Evolutionary conservation across 2,113 vertebrate genomes (phyloP), one percentile per base, ranked within the genome.

Genomic region (Mystacornis crossleyi): DNA sequence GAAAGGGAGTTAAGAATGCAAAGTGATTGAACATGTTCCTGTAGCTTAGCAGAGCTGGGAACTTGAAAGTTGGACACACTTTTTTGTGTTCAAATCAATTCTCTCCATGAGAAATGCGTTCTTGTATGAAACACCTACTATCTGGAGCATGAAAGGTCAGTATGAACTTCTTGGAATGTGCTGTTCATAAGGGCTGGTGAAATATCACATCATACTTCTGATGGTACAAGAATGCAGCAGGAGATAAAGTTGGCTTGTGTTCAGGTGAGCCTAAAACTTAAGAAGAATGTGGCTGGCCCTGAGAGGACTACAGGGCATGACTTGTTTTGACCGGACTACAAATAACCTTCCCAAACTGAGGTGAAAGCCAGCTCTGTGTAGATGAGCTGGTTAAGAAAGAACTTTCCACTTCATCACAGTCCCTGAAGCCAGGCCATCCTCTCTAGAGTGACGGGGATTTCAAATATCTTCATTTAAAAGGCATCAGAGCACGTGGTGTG

Each of bases 221-320:
- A 60, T 2, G 11, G 31, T 83, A 79, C 53, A 61, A 77, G 72
- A 95, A 93, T 53, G 80, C 57, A 88, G 50, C n/a, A 74, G 74
- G 81, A 97, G 86, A 67, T 87, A 79, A 83, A 96, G 50, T 53
- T 95, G 80, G 33, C 58, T 47, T 66, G 7, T 70, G 79, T 82
- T 90, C 70, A 94, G 85, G 53, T 93, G 79, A 90, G 29, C 62
- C 51, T 78, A 36, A 93, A 91, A 61, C 36, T 40, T 48, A 18
- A 58, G 36, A 47, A 86, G 45, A 84, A 21, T 38, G 26, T 40
- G 69, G 11, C 43, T 90, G 40, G 34, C 40, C 18, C 47, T 57
- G 50, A 67, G 85, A 81, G 34, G 31, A 24, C 55, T 75, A 6
- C 19, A 69, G 31, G 13, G 29, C 5, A 74, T 66, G 13, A 62